phyloP scores from a whole-genome alignment of 2,113 vertebrate genomes.

The human region DNA sequence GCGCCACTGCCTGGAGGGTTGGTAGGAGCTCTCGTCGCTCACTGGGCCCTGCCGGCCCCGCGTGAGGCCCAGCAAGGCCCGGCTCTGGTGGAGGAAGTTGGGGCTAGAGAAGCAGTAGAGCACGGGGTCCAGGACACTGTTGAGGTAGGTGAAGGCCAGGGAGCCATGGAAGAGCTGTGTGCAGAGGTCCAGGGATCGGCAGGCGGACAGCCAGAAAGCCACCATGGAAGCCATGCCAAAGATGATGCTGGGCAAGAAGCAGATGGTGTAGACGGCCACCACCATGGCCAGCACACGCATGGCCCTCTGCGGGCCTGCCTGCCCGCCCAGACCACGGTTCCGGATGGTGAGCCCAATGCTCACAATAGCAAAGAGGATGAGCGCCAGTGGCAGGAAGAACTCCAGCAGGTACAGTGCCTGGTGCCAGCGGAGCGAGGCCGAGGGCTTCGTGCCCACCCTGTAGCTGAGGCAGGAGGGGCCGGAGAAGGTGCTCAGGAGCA shows the following conservation, averaged over 20 bases:
- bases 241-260: constrained; percentile 83
- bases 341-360: constrained; percentile 40
- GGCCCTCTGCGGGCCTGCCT: constrained; percentile 44
- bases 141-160: constrained; percentile 84
- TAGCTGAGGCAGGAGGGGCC: constrained; percentile 78
- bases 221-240: background rate
- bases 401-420: constrained; percentile 68
- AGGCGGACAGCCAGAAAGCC: background rate
- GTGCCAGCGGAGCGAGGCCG: constrained; percentile 21
- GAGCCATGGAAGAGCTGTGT: constrained; percentile 79
- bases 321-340: constrained; percentile 14
- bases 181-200: background rate
- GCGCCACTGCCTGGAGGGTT: background rate
- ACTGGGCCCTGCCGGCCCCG: background rate
- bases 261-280: constrained; percentile 80
- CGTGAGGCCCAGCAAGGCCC: background rate
- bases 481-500: background rate
- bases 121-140: constrained; percentile 84
- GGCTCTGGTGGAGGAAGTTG: background rate
- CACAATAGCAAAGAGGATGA: constrained; percentile 63
- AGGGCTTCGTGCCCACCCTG: constrained; percentile 43
- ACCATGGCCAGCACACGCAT: constrained; percentile 34
- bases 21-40: background rate
- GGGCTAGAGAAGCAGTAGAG: constrained; percentile 86
- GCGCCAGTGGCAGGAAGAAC: constrained; percentile 50